Conservation (phyloP, 2,888 invertebrate species). For the Drosophila kanekoi region DNA sequence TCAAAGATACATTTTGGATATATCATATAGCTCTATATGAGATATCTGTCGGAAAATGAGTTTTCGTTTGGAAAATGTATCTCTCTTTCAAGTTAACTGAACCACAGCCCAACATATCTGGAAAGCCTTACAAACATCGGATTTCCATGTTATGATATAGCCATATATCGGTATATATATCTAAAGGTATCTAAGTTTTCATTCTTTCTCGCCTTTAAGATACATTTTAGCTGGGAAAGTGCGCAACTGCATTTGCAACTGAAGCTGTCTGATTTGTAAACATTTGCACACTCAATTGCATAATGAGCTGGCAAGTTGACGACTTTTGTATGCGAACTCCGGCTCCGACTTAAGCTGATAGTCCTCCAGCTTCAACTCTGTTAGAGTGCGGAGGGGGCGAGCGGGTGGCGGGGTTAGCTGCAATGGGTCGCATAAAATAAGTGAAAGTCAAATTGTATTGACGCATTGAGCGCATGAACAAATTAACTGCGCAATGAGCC, state of each 20-base stretch:
- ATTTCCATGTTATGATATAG: too few species aligned
- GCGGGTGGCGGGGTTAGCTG: constrained; percentile 20
- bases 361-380: constrained; percentile 42
- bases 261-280: constrained; percentile 38
- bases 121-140: too few species aligned
- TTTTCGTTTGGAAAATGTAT: too few species aligned
- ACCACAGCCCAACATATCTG: too few species aligned
- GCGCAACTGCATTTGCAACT: constrained; percentile 11
- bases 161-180: too few species aligned
- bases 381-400: constrained; percentile 4
- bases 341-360: constrained; percentile 42
- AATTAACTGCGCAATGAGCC: constrained; percentile 81
- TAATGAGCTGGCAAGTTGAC: constrained; percentile 59
- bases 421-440: constrained; percentile 74
- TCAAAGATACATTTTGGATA: too few species aligned
- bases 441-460: constrained; percentile 80
- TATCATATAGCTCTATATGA: too few species aligned
- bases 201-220: not conserved
- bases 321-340: constrained; percentile 38
- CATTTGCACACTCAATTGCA: constrained; percentile 59
- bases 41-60: too few species aligned
- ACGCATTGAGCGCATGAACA: constrained; percentile 80
- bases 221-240: constrained; percentile 8
- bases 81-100: too few species aligned
- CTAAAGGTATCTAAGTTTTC: too few species aligned